phyloP scores from a whole-genome alignment of 2,113 vertebrate genomes.

The Solenodon paradoxus region DNA sequence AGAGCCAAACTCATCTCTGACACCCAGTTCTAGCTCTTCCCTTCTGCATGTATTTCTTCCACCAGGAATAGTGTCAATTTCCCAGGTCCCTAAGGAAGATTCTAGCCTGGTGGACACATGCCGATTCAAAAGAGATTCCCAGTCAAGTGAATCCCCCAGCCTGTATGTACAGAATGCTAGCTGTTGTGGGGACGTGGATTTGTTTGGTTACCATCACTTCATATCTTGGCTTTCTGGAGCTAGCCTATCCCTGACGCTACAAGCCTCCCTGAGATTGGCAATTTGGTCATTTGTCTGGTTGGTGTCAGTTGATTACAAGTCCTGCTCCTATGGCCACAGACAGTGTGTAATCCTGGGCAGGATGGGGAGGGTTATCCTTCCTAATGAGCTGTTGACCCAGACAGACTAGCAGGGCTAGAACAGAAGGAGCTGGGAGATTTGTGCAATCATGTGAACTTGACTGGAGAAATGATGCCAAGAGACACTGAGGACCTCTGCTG shows the following conservation, averaged over 20 bases:
- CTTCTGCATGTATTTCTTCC: no score
- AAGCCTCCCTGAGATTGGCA: neutral
- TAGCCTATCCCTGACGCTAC: neutral
- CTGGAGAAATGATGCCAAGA: neutral
- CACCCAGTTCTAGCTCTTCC: no score
- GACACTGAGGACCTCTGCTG: no score
- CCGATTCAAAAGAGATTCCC: no score
- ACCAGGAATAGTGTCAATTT: no score
- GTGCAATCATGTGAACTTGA: neutral
- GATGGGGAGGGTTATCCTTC: neutral
- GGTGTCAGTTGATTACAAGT: neutral
- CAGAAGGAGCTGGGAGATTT: neutral
- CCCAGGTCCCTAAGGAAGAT: no score
- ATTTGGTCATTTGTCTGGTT: neutral
- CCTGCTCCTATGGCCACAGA: neutral
- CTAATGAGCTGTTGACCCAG: neutral
- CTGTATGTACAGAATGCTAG: no score
- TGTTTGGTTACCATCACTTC: neutral
- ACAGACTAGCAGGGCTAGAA: neutral
- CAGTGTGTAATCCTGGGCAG: neutral
- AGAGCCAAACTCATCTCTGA: no score
- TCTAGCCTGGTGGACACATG: no score
- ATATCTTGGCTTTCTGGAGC: neutral
- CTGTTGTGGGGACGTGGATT: no score
- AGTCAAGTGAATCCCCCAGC: no score